Evolutionary conservation across 2,888 invertebrate species (phyloP).

Genomic region (Antitype chi): DNA sequence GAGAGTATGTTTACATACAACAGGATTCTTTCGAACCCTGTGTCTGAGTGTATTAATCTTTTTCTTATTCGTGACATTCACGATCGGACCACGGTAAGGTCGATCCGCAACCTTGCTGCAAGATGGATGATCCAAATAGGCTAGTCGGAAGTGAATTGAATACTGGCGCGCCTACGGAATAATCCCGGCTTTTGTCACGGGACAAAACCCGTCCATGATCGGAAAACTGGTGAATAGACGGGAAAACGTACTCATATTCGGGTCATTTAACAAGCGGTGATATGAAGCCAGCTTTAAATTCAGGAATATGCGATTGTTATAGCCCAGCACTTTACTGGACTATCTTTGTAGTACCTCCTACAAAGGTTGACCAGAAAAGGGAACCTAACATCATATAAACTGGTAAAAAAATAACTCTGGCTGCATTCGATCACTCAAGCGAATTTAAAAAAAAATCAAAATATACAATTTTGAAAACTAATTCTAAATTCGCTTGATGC

Average conservation of each 20-base stretch:
- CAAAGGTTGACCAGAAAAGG: no score
- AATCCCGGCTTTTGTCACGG: conserved; percentile 28
- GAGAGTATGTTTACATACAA: no score
- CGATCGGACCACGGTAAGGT: neutral
- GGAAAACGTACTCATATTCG: neutral
- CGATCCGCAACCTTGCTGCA: conserved; percentile 3
- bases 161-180: neutral
- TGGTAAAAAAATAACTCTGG: no score
- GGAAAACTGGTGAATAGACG: conserved; percentile 29
- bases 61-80: neutral
- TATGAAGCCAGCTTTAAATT: neutral
- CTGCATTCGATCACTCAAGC: no score
- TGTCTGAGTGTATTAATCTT: no score
- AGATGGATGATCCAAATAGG: conserved; percentile 14
- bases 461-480: no score
- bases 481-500: no score
- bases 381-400: no score
- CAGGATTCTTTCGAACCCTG: no score
- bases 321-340: no score
- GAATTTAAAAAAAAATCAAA: no score
- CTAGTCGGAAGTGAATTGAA: conserved; percentile 11
- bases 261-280: conserved; percentile 12
- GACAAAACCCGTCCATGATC: conserved; percentile 28
- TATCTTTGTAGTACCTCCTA: no score
- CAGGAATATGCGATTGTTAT: neutral